A percentile compares a stretch with the other conserved stretches of the same genome.
Evolutionary conservation across 1,140 invertebrate species (phyloP).

Genomic region (Marisa cornuarietis): DNA sequence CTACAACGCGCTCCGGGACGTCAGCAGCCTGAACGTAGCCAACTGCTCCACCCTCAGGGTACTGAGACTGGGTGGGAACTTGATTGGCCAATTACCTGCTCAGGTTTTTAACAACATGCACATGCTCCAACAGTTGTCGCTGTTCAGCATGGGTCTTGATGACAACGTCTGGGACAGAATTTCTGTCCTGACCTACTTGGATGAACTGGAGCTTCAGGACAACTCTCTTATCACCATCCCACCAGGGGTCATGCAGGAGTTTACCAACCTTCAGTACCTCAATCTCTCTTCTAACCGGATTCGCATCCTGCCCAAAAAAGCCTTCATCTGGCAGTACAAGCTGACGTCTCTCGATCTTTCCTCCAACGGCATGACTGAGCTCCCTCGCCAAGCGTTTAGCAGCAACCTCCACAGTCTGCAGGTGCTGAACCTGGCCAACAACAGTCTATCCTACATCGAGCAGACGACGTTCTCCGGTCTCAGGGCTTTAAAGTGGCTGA

Average conservation of each 20-base stretch:
- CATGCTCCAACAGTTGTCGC: constrained; percentile 19
- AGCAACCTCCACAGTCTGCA: constrained; percentile 17
- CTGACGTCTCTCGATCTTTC: constrained; percentile 31
- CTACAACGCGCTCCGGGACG: constrained; percentile 24
- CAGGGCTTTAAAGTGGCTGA: constrained; percentile 16
- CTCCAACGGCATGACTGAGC: constrained; percentile 24
- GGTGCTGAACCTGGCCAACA: constrained; percentile 25
- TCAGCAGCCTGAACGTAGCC: constrained; percentile 1
- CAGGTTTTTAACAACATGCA: constrained; percentile 10
- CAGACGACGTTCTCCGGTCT: constrained; percentile 20
- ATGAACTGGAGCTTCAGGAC: constrained; percentile 19
- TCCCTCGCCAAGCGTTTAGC: constrained; percentile 26
- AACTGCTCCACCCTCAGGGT: constrained; percentile 26
- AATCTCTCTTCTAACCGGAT: constrained; percentile 31
- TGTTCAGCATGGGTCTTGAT: constrained; percentile 26
- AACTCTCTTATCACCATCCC: constrained; percentile 24
- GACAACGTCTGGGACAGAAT: constrained; percentile 33
- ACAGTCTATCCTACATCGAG: constrained; percentile 22
- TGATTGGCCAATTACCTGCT: constrained; percentile 14
- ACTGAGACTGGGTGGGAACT: constrained; percentile 26
- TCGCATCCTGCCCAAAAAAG: constrained; percentile 15
- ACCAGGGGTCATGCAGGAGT: constrained; percentile 22
- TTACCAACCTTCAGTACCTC: constrained; percentile 20
- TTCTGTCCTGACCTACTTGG: constrained; percentile 8
- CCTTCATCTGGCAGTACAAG: constrained; percentile 26